Evolutionary conservation across 2,797 vertebrate species (phyloP).

Genomic region (Oreochromis mossambicus): DNA sequence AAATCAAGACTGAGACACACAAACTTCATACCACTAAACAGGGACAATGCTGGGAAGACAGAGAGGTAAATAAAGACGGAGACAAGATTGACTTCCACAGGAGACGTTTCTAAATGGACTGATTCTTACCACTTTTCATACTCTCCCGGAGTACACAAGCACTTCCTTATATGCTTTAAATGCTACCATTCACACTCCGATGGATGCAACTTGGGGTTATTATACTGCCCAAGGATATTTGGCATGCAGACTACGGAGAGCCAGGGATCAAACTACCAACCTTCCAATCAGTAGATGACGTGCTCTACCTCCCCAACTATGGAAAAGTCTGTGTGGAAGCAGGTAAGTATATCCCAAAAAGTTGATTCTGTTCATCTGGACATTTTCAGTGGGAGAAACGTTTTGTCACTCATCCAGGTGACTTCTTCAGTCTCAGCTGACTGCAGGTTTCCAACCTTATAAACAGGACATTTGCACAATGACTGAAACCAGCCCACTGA

Average conservation of each 20-base stretch:
- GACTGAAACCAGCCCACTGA: not conserved
- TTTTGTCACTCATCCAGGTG: not conserved
- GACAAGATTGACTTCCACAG: not conserved
- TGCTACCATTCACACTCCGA: not conserved
- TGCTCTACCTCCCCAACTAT: not conserved
- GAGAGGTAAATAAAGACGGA: not conserved
- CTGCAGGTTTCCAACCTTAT: not conserved
- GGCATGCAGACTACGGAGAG: not conserved
- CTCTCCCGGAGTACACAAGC: not conserved
- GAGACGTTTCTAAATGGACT: not conserved
- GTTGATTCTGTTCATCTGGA: not conserved
- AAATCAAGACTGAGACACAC: not conserved
- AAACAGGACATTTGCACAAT: not conserved
- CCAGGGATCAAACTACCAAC: not conserved
- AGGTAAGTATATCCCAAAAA: not conserved
- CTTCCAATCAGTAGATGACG: fast-evolving
- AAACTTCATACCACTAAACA: not conserved
- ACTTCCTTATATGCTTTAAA: not conserved
- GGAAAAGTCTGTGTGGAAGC: not conserved
- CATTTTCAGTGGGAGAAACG: not conserved
- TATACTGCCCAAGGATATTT: not conserved
- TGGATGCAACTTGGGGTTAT: too few species aligned
- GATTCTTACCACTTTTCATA: not conserved
- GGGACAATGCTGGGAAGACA: not conserved
- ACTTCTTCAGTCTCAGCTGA: not conserved